Base-by-base conservation (phyloP, 2,888 invertebrate species). In the Hyposoter didymator region DNA sequence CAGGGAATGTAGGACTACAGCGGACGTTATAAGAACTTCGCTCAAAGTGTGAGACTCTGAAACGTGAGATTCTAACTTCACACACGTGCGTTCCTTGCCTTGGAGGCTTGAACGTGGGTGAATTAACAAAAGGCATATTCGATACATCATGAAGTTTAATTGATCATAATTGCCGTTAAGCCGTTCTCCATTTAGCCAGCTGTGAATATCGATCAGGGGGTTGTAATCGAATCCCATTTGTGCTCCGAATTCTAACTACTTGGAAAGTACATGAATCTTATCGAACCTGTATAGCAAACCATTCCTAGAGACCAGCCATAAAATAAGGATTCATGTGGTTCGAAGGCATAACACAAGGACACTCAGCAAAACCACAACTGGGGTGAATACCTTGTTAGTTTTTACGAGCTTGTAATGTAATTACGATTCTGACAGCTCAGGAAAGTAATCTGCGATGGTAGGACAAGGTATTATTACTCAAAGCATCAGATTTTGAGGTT, bases 341-440 rank as follows among this genome's bases (percentile, higher is more conserved):
- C 35, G 49, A 55, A 17, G n/a, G 28, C 35, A 67, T 6, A 3
- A 3, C 32, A 1, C 32, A 0, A n/a, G 32, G n/a, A 19, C 5
- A 52, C 32, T 5, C 35, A 4, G 49, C 14, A 8, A 17, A n/a
- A 12, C 17, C 43, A 66, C 67, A 17, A 67, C 73, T 59, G n/a
- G 32, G 10, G 47, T 14, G 49, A 66, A 81, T 74, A 43, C 69
- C 59, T 72, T 69, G 43, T 59, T 32, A 59, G 19, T 67, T 22
- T 49, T n/a, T 70, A 35, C 52, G 7, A 45, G 5, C 17, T 2
- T 10, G 22, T 81, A 69, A 67, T 59, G 19, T 59, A 69, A 67
- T 55, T 45, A 69, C 32, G 43, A 59, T 74, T 59, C 69, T 35
- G 35, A 45, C 47, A 69, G 81, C 62, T 47, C 47, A 17, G 59